Percentiles rank a stretch among this genome's conserved stretches.
These are phyloP conservation scores for Phallusia fumigata DNA, from an alignment of 23 tunicate genomes.

Conservation along the genomic window DNA sequence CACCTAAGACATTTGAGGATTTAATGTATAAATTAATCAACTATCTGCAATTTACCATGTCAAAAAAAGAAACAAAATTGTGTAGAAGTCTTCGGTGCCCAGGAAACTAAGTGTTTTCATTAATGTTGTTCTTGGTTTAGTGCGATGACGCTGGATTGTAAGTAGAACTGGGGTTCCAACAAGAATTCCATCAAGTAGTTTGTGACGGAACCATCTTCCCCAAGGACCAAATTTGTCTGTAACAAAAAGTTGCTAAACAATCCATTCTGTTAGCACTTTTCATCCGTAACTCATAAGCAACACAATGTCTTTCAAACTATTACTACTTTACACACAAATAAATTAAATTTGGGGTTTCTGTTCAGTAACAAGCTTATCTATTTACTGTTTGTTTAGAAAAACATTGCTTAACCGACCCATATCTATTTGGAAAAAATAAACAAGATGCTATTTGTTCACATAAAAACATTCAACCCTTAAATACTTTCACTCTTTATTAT, in stretches of 20 bases:
- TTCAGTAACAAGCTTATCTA: too few species aligned
- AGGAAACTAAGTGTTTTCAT: constrained; percentile 90
- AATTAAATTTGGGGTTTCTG: too few species aligned
- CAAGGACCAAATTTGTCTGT: constrained; percentile 71
- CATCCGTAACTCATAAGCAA: too few species aligned
- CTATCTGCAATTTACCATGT: constrained; percentile 70
- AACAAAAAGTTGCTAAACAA: not conserved
- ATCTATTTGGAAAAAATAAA: too few species aligned
- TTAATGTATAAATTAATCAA: too few species aligned
- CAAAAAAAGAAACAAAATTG: constrained; percentile 63
- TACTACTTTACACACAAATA: not conserved
- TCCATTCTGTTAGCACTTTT: too few species aligned
- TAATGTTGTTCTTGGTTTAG: constrained; percentile 63
- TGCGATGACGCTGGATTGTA: constrained; percentile 84
- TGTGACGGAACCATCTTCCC: constrained; percentile 93
- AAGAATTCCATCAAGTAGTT: constrained; percentile 80
- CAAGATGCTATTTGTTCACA: too few species aligned
- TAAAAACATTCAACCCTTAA: too few species aligned
- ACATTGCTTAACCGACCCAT: too few species aligned
- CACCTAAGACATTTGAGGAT: too few species aligned
- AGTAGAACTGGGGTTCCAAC: constrained; percentile 95
- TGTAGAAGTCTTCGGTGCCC: constrained; percentile 99
- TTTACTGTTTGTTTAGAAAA: too few species aligned
- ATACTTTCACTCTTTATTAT: too few species aligned
- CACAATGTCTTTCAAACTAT: not conserved